Base-by-base conservation (phyloP, 1,140 invertebrate genomes). In the Psilanteris sp. region DNA sequence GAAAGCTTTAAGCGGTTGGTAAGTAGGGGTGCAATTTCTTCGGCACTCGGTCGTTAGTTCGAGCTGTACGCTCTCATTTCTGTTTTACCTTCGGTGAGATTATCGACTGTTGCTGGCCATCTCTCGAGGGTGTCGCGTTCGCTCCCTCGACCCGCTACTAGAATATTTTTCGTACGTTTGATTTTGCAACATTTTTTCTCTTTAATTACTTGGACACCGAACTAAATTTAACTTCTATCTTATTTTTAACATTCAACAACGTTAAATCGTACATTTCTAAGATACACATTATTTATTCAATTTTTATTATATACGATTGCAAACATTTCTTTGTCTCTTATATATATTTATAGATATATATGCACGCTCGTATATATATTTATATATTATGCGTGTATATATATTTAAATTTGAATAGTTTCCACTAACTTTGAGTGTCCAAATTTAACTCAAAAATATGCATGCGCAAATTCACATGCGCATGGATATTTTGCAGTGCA, bases 71-170 rank as follows among this genome's bases (percentile, higher is more conserved):
- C 77, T 80, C 62, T 57, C 50, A 5, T 46, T 84, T 80, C 79
- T 85, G 78, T 82, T 86, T 89, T 90, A 90, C 89, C 89, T 90
- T 90, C 85, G 81, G 85, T 85, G 79, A 89, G 88, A 83, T 88
- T 89, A 90, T 89, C 88, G 79, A 89, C 85, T 72, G 89, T 90
- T 68, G 86, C 86, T 85, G 86, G 85, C 78, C 86, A 83, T 85
- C 86, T 83, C 77, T 84, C 85, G 85, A 87, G 85, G 79, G 83
- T 84, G 81, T 84, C 84, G 75, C 80, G 81, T 81, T 87, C 86
- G 79, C 84, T 85, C 83, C 84, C 85, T 84, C 84, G 85, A 81
- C 84, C 84, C 78, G 86, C 83, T 87, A 87, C 86, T 87, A 87
- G 70, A 87, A 87, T 87, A 85, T 80, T 85, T 86, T 81, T 79